Conservation (phyloP, 2,797 vertebrate species). For the Pelochelys cantorii region DNA sequence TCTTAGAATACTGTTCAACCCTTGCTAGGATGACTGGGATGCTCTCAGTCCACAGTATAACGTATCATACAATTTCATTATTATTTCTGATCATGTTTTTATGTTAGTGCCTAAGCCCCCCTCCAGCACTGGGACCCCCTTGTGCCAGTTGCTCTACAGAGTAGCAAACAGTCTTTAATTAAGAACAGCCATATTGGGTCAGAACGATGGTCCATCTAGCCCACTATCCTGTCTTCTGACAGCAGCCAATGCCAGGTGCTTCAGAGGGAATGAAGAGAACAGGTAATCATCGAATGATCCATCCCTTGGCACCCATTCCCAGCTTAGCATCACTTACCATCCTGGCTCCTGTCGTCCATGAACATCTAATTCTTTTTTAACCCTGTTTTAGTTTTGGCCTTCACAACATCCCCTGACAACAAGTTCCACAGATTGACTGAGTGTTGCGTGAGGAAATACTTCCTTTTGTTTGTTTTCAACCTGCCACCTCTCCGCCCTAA, state of each 20-base stretch:
- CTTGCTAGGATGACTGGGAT: neutral
- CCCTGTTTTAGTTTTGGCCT: neutral
- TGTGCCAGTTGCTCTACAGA: neutral
- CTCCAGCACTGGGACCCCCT: neutral
- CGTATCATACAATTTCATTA: neutral
- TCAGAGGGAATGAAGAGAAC: too few species aligned
- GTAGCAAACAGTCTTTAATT: neutral
- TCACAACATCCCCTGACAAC: neutral
- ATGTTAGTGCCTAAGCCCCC: neutral
- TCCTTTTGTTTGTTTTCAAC: neutral
- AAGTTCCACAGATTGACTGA: neutral
- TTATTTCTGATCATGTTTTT: neutral
- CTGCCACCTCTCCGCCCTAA: neutral
- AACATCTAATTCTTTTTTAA: neutral
- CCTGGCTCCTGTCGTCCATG: too few species aligned
- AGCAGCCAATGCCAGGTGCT: too few species aligned
- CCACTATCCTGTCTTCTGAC: neutral
- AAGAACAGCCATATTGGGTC: neutral
- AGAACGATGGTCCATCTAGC: neutral
- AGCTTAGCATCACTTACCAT: too few species aligned
- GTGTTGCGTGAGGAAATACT: neutral
- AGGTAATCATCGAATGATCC: too few species aligned
- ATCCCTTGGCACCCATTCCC: too few species aligned
- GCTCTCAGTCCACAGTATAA: neutral
- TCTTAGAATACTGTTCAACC: neutral